These are phyloP conservation scores for Leuciscus idus DNA, from an alignment of 2,113 vertebrate species.

Conservation along the genomic window DNA sequence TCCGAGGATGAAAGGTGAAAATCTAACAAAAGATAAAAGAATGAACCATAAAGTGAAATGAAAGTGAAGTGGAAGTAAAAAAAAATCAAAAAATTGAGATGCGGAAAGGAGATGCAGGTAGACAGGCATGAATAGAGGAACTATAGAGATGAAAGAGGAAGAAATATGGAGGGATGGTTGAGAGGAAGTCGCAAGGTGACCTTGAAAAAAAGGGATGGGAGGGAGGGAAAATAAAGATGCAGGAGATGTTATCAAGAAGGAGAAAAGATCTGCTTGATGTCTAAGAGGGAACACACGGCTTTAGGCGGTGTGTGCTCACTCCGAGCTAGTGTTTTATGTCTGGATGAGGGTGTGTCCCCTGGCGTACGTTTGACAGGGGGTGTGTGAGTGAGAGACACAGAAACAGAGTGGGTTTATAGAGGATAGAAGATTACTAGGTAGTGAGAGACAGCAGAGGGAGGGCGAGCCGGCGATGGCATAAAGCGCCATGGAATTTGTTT, in stretches of 20 bases:
- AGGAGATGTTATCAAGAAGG: constrained; percentile 37
- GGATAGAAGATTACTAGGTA: constrained; percentile 46
- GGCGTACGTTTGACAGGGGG: constrained; percentile 16
- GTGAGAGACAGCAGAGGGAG: constrained; percentile 42
- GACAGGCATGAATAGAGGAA: constrained; percentile 30
- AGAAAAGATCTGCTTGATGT: constrained; percentile 68
- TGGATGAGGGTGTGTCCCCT: constrained; percentile 20
- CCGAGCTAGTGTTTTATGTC: constrained; percentile 28
- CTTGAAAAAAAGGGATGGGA: constrained; percentile 23
- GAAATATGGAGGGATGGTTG: constrained; percentile 19
- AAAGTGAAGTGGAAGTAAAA: constrained; percentile 30
- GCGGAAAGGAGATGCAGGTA: constrained; percentile 14
- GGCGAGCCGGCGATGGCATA: neutral
- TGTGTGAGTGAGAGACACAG: constrained; percentile 37
- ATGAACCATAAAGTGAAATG: constrained; percentile 34
- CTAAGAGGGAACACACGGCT: constrained; percentile 67
- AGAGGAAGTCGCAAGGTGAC: constrained; percentile 36
- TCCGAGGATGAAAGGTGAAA: constrained; percentile 45
- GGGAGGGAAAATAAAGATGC: constrained; percentile 26
- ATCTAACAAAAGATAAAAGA: constrained; percentile 51
- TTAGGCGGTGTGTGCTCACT: constrained; percentile 52
- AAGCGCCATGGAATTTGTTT: neutral
- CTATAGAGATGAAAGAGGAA: constrained; percentile 40
- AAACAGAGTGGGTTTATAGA: constrained; percentile 39
- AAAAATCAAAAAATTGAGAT: constrained; percentile 15